phyloP scores from a whole-genome alignment of 37 sponge, comb jelly and placozoan genomes.

The Petrosia ficiformis region DNA sequence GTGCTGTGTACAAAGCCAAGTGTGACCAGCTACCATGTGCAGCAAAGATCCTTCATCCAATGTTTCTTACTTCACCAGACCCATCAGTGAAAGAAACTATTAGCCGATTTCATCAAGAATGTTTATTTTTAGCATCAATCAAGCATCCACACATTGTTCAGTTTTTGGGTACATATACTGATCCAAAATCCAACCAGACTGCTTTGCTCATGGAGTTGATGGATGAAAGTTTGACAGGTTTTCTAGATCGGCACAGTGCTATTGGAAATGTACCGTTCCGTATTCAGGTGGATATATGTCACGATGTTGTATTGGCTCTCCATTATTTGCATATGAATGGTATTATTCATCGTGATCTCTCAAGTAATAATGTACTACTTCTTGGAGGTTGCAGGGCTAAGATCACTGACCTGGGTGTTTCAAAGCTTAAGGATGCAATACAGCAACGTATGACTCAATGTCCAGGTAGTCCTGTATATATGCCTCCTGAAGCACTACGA shows the following conservation, averaged over 20 bases:
- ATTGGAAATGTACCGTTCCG: background rate
- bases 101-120: constrained; percentile 11
- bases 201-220: constrained; percentile 47
- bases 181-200: constrained; percentile 13
- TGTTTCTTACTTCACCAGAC: background rate
- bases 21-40: constrained; percentile 25
- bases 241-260: constrained; percentile 1
- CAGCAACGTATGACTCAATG: constrained; percentile 4
- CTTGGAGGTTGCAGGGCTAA: constrained; percentile 13
- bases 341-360: constrained; percentile 36
- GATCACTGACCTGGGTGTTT: constrained; percentile 42
- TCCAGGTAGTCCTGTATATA: constrained; percentile 25
- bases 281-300: constrained; percentile 26
- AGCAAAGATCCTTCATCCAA: constrained; percentile 24
- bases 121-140: constrained; percentile 2
- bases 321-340: constrained; percentile 28
- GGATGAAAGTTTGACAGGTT: constrained; percentile 50
- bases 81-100: background rate
- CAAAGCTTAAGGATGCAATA: background rate
- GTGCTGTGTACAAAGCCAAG: constrained; percentile 32
- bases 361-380: constrained; percentile 46
- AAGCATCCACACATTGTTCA: constrained; percentile 38
- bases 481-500: constrained; percentile 39
- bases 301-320: constrained; percentile 37
- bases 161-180: constrained; percentile 3